Percentiles rank a stretch among this genome's conserved stretches.
Conservation (phyloP, 2,888 invertebrate genomes). For the Furcula furcula region DNA sequence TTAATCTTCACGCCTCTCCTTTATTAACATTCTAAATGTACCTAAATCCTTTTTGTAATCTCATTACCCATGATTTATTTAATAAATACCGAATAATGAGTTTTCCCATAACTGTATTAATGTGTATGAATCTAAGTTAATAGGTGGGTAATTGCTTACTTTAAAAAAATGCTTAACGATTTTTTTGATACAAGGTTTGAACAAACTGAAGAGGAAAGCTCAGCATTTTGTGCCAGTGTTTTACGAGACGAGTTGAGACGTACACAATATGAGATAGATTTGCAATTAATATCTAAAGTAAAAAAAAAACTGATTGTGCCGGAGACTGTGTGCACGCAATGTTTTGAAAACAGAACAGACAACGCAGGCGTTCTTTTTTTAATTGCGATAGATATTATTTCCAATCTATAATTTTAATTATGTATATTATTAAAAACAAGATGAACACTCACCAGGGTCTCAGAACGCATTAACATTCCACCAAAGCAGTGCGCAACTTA, state of each 20-base stretch:
- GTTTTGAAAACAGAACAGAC: too few relatives aligned
- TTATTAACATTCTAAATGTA: too few relatives aligned
- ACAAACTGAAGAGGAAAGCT: conserved; percentile 30
- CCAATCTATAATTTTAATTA: conserved; percentile 31
- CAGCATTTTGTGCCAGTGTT: conserved; percentile 36
- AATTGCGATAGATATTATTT: conserved; percentile 14
- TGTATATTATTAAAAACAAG: conserved; percentile 66
- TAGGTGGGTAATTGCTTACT: too few relatives aligned
- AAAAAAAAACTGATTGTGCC: conserved; percentile 2
- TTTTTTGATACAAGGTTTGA: too few relatives aligned
- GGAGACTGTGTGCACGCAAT: not conserved
- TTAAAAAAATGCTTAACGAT: conserved; percentile 38
- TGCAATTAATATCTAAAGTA: conserved; percentile 12
- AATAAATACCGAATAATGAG: too few relatives aligned
- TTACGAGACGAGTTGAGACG: conserved; percentile 41
- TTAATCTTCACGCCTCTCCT: too few relatives aligned
- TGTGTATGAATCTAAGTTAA: conserved; percentile 25
- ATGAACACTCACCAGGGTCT: conserved; percentile 78
- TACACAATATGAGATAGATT: conserved; percentile 44
- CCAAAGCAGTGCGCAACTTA: conserved; percentile 81
- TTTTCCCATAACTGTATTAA: conserved; percentile 20
- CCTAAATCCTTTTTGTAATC: too few relatives aligned
- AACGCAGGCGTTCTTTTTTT: too few relatives aligned
- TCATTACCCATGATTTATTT: too few relatives aligned
- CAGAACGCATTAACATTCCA: conserved; percentile 79